Base-by-base conservation (phyloP, 2,113 vertebrate species). In the Hepsetus odoe region DNA sequence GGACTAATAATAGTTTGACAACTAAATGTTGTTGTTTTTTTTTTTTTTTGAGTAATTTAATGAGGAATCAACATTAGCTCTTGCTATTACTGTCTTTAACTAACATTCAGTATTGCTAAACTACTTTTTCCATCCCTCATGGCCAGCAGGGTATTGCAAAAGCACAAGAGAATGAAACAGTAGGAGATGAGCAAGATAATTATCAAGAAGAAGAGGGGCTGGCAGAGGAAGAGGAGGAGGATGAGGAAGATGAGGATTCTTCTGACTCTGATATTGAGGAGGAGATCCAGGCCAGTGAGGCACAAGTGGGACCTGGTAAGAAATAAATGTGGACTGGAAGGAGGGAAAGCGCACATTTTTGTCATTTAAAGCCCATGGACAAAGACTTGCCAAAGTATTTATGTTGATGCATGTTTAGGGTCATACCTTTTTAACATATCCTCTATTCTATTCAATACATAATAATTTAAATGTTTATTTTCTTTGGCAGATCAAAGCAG, bases 201-300 rank as follows among this genome's bases (percentile, higher is more conserved):
- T 83, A 85, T 3, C 84, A 82, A 1, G 76, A 77, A 0, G 82
- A 84, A 0, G 86, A 86, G 0, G 86, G 89, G 0, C 89, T 90
- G 0, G 85, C 85, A 0, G 85, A 86, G 0, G 86, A 86, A 0
- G 92, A 93, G 0, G 92, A 93, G 0, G 94, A 93, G 0, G 92
- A 94, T 0, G 91, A 94, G 0, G 93, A 94, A 0, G 93, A 95
- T 0, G 93, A 95, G 0, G 87, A 89, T n/a, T 92, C 83, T 2
- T 95, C 93, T 38, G 94, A 95, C 69, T 88, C 92, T 0, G 93
- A 95, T 81, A 94, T 94, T 0, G 94, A 95, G 66, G 91, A 94
- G 1, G 94, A 95, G 80, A 87, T 95, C 64, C 85, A 91, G 78
- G 92, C 88, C 81, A 93, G 93, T 56, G 82, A 77, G 22, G 87